Conservation (phyloP, 2,113 vertebrate species). For the Dendropsophus ebraccatus region DNA sequence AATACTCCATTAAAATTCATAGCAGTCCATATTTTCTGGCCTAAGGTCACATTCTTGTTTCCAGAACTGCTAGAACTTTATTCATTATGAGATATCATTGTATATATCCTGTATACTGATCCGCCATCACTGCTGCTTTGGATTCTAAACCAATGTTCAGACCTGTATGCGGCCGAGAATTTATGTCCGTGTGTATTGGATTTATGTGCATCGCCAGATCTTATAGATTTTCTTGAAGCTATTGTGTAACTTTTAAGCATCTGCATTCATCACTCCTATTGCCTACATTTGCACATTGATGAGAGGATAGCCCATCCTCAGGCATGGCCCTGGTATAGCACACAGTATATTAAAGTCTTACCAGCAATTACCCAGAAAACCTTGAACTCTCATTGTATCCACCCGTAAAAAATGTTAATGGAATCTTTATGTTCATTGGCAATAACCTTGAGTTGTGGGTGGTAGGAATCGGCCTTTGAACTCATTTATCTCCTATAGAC, state of each 20-base stretch:
- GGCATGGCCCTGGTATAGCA: neutral
- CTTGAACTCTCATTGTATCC: neutral
- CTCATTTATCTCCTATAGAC: neutral
- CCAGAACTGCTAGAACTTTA: no score
- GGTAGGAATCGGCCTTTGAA: neutral
- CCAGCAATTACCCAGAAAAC: neutral
- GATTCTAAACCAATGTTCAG: neutral
- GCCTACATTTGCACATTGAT: neutral
- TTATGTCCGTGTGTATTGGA: no score
- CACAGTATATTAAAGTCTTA: neutral
- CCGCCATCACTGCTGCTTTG: neutral
- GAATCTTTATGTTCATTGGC: neutral
- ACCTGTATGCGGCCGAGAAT: no score
- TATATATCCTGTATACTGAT: neutral
- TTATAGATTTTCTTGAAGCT: neutral
- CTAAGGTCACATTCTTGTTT: no score
- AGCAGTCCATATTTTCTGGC: no score
- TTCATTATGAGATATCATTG: no score
- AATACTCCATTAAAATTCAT: no score
- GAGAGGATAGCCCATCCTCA: neutral
- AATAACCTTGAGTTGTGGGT: neutral
- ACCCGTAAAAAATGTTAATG: neutral
- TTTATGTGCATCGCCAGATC: slow-evolving; percentile 7
- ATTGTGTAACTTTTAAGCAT: neutral
- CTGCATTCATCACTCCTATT: slow-evolving; percentile 5